These are phyloP conservation scores for Dendrophyllia cribrosa DNA, from an alignment of 64 coral and sea anemone genomes.

Conservation along the genomic window DNA sequence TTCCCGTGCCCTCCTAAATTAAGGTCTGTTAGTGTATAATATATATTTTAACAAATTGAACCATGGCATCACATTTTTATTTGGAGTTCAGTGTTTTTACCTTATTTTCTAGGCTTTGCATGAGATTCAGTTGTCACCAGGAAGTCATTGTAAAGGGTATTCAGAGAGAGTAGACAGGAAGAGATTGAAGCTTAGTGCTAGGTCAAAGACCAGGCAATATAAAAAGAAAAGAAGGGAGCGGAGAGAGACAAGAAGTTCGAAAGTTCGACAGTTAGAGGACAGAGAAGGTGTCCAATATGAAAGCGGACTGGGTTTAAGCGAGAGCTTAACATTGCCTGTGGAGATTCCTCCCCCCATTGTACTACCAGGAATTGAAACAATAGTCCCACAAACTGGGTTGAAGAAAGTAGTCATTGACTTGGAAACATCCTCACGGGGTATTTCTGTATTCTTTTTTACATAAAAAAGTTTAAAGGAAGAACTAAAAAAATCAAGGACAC, in stretches of 20 bases:
- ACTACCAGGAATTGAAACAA: background rate
- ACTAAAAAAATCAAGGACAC: background rate
- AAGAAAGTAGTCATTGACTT: background rate
- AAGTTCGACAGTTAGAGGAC: background rate
- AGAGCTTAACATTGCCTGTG: background rate
- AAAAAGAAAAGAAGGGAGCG: background rate
- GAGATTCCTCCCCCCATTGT: background rate
- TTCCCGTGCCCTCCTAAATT: background rate
- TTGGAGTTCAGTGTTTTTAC: background rate
- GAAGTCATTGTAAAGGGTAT: constrained; percentile 25
- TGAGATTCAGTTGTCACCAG: constrained; percentile 52
- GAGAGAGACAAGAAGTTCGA: background rate
- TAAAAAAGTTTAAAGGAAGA: background rate
- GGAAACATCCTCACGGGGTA: too few relatives aligned
- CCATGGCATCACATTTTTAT: background rate
- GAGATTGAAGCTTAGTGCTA: constrained; percentile 1
- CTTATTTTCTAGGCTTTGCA: constrained; percentile 23
- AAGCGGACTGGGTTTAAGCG: background rate
- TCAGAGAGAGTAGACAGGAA: constrained; percentile 57
- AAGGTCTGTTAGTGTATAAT: background rate
- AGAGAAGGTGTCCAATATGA: background rate
- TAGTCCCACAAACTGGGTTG: background rate
- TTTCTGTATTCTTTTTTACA: too few relatives aligned
- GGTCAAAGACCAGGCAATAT: constrained; percentile 10
- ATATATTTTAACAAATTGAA: background rate